These are phyloP conservation scores for Telmatherina bonti DNA, from an alignment of 2,797 vertebrate species.

Conservation along the genomic window DNA sequence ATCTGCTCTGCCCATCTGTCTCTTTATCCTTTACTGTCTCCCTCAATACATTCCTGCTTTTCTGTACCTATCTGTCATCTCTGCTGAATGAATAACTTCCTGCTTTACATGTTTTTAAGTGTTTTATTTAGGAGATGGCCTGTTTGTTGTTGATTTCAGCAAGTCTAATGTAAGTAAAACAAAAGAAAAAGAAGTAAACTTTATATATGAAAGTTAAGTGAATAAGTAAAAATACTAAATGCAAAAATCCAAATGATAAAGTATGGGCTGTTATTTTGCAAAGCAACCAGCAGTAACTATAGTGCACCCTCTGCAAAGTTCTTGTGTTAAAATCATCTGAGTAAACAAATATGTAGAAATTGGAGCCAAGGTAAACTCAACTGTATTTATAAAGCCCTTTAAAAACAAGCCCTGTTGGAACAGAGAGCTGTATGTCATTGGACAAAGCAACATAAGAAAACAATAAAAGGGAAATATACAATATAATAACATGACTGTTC, in stretches of 20 bases:
- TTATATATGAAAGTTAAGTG: neutral
- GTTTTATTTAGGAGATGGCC: neutral
- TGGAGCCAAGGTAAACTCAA: no score
- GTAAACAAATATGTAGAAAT: neutral
- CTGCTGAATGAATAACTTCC: neutral
- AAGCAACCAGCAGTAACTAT: neutral
- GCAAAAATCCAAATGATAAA: neutral
- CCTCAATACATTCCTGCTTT: neutral
- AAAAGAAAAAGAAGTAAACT: neutral
- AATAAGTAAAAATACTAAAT: neutral
- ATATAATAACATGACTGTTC: no score
- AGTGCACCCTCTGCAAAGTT: no score
- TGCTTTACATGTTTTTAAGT: neutral
- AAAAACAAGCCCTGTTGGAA: no score
- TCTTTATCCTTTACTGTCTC: slow-evolving; percentile 19
- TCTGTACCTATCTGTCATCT: slow-evolving; percentile 2
- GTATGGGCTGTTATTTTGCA: no score
- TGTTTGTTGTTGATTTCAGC: neutral
- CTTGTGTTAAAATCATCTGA: neutral
- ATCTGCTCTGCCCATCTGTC: slow-evolving; percentile 21
- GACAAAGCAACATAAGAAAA: no score
- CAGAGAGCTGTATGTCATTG: no score
- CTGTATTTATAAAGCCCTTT: no score
- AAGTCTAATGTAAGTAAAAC: neutral
- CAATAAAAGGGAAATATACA: no score